Conservation (phyloP, 1,140 invertebrate species). For the Meloidogyne hapla region DNA sequence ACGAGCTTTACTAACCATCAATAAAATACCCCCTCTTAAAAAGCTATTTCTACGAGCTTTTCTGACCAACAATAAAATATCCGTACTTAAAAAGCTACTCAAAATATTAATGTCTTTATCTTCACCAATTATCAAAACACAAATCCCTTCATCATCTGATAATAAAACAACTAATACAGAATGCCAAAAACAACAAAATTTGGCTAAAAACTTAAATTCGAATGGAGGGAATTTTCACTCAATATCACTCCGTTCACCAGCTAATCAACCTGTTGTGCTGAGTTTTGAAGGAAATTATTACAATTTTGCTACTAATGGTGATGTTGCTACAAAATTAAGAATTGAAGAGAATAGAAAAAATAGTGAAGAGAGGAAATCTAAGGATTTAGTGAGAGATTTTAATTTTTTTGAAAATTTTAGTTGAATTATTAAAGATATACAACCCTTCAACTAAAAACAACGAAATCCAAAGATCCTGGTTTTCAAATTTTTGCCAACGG, state of each 20-base stretch:
- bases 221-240: slow-evolving; percentile 11
- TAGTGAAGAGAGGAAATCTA: background rate
- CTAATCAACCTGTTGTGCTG: slow-evolving; percentile 1
- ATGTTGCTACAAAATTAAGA: background rate
- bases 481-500: slow-evolving; percentile 17
- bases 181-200: background rate
- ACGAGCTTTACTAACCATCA: background rate
- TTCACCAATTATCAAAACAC: background rate
- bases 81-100: background rate
- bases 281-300: slow-evolving; percentile 12
- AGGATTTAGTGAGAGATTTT: background rate
- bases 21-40: background rate
- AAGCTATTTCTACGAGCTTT: background rate
- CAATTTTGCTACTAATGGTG: background rate
- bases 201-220: background rate
- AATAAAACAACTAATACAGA: background rate
- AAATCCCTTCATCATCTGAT: background rate
- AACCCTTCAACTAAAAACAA: background rate
- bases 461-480: background rate
- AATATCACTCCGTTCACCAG: slow-evolving; percentile 7
- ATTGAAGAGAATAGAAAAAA: background rate
- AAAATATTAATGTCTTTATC: background rate
- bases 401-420: background rate
- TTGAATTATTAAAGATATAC: background rate
- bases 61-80: background rate